These are phyloP conservation scores for Amphipyra tragopoginis DNA, from an alignment of 2,888 invertebrate species.

Conservation along the genomic window DNA sequence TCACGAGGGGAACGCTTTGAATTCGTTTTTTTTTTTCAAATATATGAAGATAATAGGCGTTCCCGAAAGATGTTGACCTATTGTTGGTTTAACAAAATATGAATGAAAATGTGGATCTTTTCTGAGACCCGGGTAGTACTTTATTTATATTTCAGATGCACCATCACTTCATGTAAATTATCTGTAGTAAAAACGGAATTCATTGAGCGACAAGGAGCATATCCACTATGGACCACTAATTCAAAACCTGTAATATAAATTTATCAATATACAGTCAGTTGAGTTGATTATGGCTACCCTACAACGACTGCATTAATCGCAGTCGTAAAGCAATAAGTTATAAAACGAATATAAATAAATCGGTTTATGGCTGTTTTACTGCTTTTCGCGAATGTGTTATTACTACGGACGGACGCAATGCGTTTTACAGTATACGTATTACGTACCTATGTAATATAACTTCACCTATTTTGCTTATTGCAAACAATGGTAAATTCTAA, in stretches of 20 bases:
- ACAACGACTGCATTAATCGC: slow-evolving; percentile 77
- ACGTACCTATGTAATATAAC: slow-evolving; percentile 25
- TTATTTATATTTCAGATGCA: no score
- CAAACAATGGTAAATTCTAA: no score
- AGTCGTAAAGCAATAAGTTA: slow-evolving; percentile 82
- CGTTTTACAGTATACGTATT: slow-evolving; percentile 48
- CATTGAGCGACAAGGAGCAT: not conserved
- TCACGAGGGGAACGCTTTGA: no score
- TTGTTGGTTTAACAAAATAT: no score
- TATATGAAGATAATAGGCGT: no score
- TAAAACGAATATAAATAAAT: slow-evolving; percentile 83
- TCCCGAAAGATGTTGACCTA: no score
- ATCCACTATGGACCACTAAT: not conserved
- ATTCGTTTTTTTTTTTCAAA: no score
- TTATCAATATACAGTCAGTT: slow-evolving; percentile 64
- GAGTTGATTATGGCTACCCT: slow-evolving; percentile 69
- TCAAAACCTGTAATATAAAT: slow-evolving; percentile 58
- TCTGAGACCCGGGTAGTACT: no score
- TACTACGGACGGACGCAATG: slow-evolving; percentile 71
- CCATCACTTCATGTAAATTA: no score
- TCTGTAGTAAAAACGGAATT: not conserved
- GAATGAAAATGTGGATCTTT: no score
- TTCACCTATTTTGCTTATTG: slow-evolving; percentile 21
- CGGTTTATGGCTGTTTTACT: slow-evolving; percentile 80
- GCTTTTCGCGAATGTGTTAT: slow-evolving; percentile 79